Conservation (phyloP, 2,113 vertebrate species). For the Rhinichthys klamathensis region DNA sequence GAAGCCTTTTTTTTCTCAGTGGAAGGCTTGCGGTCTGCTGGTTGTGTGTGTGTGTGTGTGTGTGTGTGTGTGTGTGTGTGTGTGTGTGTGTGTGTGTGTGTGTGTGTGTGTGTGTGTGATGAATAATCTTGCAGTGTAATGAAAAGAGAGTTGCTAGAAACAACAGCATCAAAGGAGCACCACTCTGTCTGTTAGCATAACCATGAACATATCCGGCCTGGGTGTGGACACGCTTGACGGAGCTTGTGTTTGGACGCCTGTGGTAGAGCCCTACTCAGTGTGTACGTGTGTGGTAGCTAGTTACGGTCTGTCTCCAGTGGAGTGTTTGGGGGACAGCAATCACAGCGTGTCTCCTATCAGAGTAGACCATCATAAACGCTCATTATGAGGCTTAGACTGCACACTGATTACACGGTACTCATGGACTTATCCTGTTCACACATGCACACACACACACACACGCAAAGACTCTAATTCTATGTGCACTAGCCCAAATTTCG, state of each 20-base stretch:
- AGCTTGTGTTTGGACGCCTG: slow-evolving; percentile 34
- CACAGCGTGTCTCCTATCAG: slow-evolving; percentile 18
- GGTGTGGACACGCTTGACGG: slow-evolving; percentile 33
- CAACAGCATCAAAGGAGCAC: slow-evolving; percentile 23
- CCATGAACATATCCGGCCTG: slow-evolving; percentile 41
- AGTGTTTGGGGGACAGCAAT: slow-evolving; percentile 38
- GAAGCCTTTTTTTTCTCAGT: slow-evolving; percentile 3
- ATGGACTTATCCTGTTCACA: slow-evolving; percentile 6
- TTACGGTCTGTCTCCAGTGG: slow-evolving; percentile 28
- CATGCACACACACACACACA: background rate
- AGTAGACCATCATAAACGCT: slow-evolving; percentile 22
- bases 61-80: slow-evolving; percentile 6
- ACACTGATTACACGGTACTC: slow-evolving; percentile 40
- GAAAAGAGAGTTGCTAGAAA: slow-evolving; percentile 24
- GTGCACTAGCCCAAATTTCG: background rate
- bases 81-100: slow-evolving; percentile 25
- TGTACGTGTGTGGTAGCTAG: slow-evolving; percentile 27
- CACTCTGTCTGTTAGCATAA: slow-evolving; percentile 33
- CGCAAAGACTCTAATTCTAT: background rate
- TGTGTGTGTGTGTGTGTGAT: slow-evolving; percentile 10
- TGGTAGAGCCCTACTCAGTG: background rate
- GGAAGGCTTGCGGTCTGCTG: slow-evolving; percentile 1
- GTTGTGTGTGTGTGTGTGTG: background rate
- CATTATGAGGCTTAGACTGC: slow-evolving; percentile 27
- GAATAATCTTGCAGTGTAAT: slow-evolving; percentile 26